Evolutionary conservation across 2,113 vertebrate species (phyloP), one percentile per base, ranked within the genome.

Genomic region (Periophthalmodon schlosseri): DNA sequence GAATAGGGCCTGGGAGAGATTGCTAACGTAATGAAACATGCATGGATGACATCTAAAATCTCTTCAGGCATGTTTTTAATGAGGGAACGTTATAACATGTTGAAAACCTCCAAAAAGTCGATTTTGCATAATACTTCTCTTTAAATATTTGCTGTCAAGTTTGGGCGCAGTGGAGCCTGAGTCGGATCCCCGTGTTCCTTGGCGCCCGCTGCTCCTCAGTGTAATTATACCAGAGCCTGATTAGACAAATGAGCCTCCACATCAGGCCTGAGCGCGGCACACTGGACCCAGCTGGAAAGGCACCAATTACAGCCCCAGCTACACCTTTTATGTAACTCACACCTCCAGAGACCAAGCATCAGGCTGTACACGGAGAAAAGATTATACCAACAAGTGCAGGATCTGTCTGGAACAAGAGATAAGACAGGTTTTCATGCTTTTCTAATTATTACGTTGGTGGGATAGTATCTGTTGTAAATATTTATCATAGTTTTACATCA

Each of bases 231-330:
- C 70, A 69, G 58, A 65, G 21, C 70, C 75, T 79, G 73, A 87
- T 85, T 82, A 82, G 69, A 36, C 56, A 79, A 85, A 88, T 63
- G 72, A 81, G 64, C 33, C 34, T 49, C 58, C 70, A 75, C 83
- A 88, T 86, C 78, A 79, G 46, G 72, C 69, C 58, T 39, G 73
- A 7, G 24, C 77, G 72, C 57, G 49, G 71, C 9, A 3, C 15
- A 63, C 49, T 33, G 77, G 68, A 66, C 85, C 57, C 67, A 79
- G 76, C 85, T 84, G 69, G 61, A 68, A 23, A 21, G 54, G 20
- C 21, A 67, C 67, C 34, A 69, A 20, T 76, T 70, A 75, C 9
- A 70, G n/a, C 49, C 18, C 23, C 33, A n/a, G 61, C 47, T 49
- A 61, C 5, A 54, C 16, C 15, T 57, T 70, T 67, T 39, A 34